phyloP scores from a whole-genome alignment of 2,888 invertebrate species.

The Stenchaetothrips biformis region DNA sequence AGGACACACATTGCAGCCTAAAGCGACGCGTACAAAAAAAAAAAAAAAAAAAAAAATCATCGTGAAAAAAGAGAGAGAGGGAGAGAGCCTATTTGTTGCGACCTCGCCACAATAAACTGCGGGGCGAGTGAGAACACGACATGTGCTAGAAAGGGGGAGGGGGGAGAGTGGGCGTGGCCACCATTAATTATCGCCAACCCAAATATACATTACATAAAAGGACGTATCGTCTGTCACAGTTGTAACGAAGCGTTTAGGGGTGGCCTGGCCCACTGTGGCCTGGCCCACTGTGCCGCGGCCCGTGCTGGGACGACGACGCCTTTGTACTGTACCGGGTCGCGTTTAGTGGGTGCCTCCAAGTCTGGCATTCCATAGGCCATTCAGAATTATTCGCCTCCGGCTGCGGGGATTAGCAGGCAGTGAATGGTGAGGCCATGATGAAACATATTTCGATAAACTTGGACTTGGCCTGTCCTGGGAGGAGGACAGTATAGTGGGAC shows the following conservation, averaged over 20 bases:
- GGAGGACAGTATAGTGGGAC: no score
- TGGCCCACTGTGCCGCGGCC: no score
- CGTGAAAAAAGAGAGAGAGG: not conserved
- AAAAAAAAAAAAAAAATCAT: not conserved
- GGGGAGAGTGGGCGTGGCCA: not conserved
- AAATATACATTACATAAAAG: constrained; percentile 24
- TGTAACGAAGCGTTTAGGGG: constrained; percentile 23
- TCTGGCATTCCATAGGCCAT: no score
- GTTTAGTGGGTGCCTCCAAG: no score
- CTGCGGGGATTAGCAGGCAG: no score
- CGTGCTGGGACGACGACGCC: no score
- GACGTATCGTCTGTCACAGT: constrained; percentile 23
- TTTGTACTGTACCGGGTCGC: no score
- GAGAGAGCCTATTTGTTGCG: constrained; percentile 4
- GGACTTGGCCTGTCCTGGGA: no score
- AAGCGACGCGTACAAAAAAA: not conserved
- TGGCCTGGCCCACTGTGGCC: not conserved
- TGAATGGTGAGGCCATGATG: no score
- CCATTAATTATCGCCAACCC: constrained; percentile 20
- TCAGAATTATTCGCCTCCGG: no score
- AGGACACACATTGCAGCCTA: not conserved
- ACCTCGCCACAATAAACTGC: constrained; percentile 6
- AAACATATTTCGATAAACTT: no score
- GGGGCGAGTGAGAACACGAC: constrained; percentile 22
- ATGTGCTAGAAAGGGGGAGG: constrained; percentile 2